These are phyloP conservation scores for Helogale parvula DNA, from an alignment of 2,113 vertebrate genomes.

Conservation along the genomic window DNA sequence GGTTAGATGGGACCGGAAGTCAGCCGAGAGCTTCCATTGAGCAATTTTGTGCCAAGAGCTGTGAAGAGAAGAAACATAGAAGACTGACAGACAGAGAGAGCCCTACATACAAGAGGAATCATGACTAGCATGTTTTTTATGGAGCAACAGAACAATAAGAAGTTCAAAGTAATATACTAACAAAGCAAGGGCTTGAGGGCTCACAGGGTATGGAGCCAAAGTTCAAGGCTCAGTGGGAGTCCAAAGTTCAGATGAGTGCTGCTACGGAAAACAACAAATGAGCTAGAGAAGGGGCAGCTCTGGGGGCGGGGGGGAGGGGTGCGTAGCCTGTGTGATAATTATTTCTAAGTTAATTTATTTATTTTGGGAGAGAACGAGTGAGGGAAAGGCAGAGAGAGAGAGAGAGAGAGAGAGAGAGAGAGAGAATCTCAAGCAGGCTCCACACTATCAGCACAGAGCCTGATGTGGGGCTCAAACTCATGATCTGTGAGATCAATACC, in stretches of 20 bases:
- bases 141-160: neutral
- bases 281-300: neutral
- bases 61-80: neutral
- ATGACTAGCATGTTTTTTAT: neutral
- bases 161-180: neutral
- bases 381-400: no score
- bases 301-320: no score
- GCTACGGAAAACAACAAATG: neutral
- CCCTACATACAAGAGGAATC: neutral
- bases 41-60: neutral
- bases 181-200: neutral
- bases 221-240: neutral
- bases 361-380: no score
- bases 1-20: neutral
- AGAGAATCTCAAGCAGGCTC: no score
- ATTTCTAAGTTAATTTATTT: no score
- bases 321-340: neutral
- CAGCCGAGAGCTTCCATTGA: neutral
- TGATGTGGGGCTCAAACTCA: no score
- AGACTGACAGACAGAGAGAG: neutral
- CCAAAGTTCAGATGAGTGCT: neutral
- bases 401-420: no score
- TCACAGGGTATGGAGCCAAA: neutral
- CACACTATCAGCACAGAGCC: no score
- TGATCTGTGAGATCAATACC: no score